Conservation (phyloP, 2,797 vertebrate genomes). For the Chanos chanos region DNA sequence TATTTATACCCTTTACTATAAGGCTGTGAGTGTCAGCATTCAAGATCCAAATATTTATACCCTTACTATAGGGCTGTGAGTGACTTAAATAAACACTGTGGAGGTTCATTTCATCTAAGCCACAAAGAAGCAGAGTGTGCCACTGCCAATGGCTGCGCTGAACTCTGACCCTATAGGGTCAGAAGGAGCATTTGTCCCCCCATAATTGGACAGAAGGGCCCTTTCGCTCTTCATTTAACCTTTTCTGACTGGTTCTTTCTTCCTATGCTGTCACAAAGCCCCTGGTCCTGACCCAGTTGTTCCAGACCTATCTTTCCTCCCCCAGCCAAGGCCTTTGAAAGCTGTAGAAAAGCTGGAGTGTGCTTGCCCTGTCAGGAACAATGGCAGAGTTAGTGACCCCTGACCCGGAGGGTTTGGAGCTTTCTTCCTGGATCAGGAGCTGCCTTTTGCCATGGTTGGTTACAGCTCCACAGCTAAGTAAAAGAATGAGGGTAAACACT, state of each 20-base stretch:
- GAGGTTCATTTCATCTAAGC: constrained; percentile 77
- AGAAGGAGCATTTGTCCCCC: constrained; percentile 73
- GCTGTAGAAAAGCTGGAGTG: constrained; percentile 80
- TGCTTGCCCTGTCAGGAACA: constrained; percentile 77
- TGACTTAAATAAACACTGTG: constrained; percentile 77
- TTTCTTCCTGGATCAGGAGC: constrained; percentile 74
- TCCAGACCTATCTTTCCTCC: constrained; percentile 74
- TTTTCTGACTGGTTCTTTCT: constrained; percentile 70
- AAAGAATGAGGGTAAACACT: constrained; percentile 72
- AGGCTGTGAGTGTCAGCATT: constrained; percentile 69
- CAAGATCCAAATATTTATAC: constrained; percentile 71
- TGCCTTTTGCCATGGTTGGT: constrained; percentile 72
- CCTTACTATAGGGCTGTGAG: constrained; percentile 60
- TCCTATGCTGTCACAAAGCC: constrained; percentile 67
- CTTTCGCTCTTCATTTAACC: constrained; percentile 82
- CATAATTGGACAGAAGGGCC: constrained; percentile 85
- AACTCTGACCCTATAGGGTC: constrained; percentile 74
- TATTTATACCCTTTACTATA: constrained; percentile 72
- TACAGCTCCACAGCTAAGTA: constrained; percentile 69
- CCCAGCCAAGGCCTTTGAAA: constrained; percentile 73
- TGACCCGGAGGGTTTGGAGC: constrained; percentile 68
- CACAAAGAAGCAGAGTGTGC: constrained; percentile 80
- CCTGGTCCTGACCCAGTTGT: constrained; percentile 77
- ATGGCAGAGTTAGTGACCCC: constrained; percentile 80
- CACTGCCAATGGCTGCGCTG: constrained; percentile 66